These are phyloP conservation scores for Prenolepis imparis DNA, from an alignment of 2,888 invertebrate species.

Conservation along the genomic window DNA sequence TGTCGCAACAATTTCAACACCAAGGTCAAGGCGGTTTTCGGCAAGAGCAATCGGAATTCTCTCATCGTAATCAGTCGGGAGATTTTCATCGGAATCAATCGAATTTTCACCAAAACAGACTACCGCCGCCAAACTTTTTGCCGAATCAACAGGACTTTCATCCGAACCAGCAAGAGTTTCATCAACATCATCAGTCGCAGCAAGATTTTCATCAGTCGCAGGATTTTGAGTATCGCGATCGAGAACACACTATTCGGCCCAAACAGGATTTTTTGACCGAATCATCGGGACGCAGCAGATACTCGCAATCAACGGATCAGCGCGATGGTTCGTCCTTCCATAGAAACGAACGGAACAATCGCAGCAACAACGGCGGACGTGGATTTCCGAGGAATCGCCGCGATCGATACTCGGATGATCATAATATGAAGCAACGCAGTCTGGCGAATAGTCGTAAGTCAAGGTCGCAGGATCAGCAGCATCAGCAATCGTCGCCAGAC, in stretches of 20 bases:
- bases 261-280: conserved; percentile 78
- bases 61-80: conserved; percentile 56
- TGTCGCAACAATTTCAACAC: conserved; percentile 77
- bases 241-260: conserved; percentile 71
- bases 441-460: conserved; percentile 73
- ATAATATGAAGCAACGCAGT: conserved; percentile 72
- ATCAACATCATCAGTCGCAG: conserved; percentile 75
- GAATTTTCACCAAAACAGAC: conserved; percentile 77
- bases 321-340: conserved; percentile 76
- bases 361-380: conserved; percentile 69
- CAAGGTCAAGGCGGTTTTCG: conserved; percentile 73
- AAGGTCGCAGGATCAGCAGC: conserved; percentile 68
- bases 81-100: conserved; percentile 77
- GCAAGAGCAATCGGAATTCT: conserved; percentile 75
- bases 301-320: conserved; percentile 63
- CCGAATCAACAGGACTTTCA: conserved; percentile 75
- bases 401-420: conserved; percentile 79
- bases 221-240: conserved; percentile 79
- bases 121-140: conserved; percentile 72
- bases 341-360: conserved; percentile 77
- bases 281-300: conserved; percentile 73
- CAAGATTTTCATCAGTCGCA: conserved; percentile 76
- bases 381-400: conserved; percentile 79
- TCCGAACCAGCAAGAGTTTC: conserved; percentile 77
- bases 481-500: conserved; percentile 73